These are phyloP conservation scores for Pardosa pseudoannulata DNA, from an alignment of 2,888 invertebrate species.

Conservation along the genomic window DNA sequence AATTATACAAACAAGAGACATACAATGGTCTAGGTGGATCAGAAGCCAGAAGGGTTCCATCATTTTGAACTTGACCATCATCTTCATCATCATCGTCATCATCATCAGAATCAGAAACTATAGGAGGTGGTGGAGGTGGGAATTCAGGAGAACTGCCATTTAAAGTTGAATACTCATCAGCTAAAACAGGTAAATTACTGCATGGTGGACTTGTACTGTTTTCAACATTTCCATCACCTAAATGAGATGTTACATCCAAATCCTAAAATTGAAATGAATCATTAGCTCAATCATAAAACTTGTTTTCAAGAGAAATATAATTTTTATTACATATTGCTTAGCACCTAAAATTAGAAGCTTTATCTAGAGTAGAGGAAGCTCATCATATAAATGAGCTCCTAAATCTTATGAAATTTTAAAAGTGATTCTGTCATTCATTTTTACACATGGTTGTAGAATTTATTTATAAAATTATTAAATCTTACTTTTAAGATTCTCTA, in stretches of 20 bases:
- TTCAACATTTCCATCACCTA: constrained; percentile 88
- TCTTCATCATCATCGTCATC: constrained; percentile 75
- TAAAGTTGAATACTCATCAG: constrained; percentile 61
- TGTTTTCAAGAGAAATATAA: too few species aligned
- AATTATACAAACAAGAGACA: constrained; percentile 72
- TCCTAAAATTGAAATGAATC: too few species aligned
- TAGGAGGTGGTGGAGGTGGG: constrained; percentile 54
- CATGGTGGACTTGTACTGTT: constrained; percentile 58
- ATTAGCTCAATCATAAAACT: too few species aligned
- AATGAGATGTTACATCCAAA: constrained; percentile 96
- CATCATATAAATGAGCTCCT: too few species aligned
- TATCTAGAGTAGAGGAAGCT: too few species aligned
- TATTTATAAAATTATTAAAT: too few species aligned
- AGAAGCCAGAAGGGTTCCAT: constrained; percentile 95
- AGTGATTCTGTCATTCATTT: too few species aligned
- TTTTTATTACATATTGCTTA: too few species aligned
- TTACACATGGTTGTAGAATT: too few species aligned
- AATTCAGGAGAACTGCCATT: constrained; percentile 73
- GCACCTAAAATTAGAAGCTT: too few species aligned
- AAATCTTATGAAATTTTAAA: too few species aligned
- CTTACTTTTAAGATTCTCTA: too few species aligned
- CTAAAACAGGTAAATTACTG: constrained; percentile 32
- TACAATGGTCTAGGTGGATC: constrained; percentile 97
- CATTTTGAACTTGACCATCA: constrained; percentile 85
- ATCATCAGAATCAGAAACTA: constrained; percentile 75